Percentiles rank a stretch among this genome's conserved stretches.
Evolutionary conservation across 2,797 vertebrate species (phyloP).

Genomic region (Thalassophryne amazonica): DNA sequence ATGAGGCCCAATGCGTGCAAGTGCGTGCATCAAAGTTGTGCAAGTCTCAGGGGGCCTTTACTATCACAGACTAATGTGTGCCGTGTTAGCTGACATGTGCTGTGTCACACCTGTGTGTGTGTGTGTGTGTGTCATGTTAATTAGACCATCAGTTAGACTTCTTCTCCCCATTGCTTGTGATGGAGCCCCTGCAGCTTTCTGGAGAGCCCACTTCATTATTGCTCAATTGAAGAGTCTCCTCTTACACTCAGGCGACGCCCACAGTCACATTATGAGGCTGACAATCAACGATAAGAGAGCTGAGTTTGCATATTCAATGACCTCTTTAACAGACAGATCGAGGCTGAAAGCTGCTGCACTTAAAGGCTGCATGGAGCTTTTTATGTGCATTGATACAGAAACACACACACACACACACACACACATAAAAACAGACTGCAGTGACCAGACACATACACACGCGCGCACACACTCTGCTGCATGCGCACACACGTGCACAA

Average conservation of each 20-base stretch:
- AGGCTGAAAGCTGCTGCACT: background rate
- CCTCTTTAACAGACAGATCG: slow-evolving; percentile 4
- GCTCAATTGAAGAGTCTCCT: slow-evolving; percentile 13
- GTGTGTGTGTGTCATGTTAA: slow-evolving; percentile 15
- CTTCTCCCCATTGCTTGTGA: slow-evolving; percentile 9
- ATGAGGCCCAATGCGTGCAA: too few species aligned
- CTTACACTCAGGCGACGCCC: background rate
- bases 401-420: background rate
- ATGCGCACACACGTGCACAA: too few species aligned
- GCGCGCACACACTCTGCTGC: too few species aligned
- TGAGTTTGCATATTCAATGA: slow-evolving; percentile 7
- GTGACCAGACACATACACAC: too few species aligned
- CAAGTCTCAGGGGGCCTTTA: too few species aligned
- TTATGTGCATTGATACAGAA: background rate
- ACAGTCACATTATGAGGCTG: slow-evolving; percentile 24
- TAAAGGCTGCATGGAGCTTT: background rate
- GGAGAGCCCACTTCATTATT: slow-evolving; percentile 39
- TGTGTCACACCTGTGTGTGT: background rate
- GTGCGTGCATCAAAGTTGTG: too few species aligned
- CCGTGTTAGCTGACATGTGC: too few species aligned
- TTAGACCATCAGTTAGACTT: slow-evolving; percentile 32
- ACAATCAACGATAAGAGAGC: slow-evolving; percentile 28
- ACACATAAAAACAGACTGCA: too few species aligned
- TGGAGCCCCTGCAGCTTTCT: background rate
- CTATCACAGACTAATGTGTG: too few species aligned